A percentile compares a stretch with the other conserved stretches of the same genome.
These are phyloP conservation scores for Sinodicranocentrus sp. DNA, from an alignment of 2,888 invertebrate genomes.

Conservation along the genomic window DNA sequence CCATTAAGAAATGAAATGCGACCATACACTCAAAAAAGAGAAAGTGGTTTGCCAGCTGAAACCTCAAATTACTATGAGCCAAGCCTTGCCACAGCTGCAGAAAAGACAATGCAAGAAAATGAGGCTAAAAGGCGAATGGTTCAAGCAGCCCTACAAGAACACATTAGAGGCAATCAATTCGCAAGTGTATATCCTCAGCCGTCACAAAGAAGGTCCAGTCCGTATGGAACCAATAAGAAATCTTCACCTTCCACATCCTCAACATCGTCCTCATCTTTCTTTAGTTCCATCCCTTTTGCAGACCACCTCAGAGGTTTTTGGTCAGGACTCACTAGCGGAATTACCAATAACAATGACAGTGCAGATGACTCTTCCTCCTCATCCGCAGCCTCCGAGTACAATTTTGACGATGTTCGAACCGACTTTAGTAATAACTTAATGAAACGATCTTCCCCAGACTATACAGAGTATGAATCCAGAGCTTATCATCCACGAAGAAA, in stretches of 20 bases:
- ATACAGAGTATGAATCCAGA: slow-evolving; percentile 47
- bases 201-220: slow-evolving; percentile 17
- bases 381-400: slow-evolving; percentile 8
- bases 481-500: slow-evolving; percentile 12
- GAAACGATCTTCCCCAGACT: slow-evolving; percentile 49
- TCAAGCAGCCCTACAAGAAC: slow-evolving; percentile 58
- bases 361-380: slow-evolving; percentile 6
- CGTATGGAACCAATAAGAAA: background rate
- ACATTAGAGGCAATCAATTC: slow-evolving; percentile 52
- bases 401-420: slow-evolving; percentile 54
- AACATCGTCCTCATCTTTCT: slow-evolving; percentile 29
- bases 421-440: slow-evolving; percentile 51
- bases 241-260: background rate
- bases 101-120: slow-evolving; percentile 50
- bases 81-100: slow-evolving; percentile 39
- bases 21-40: slow-evolving; percentile 48
- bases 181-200: slow-evolving; percentile 49
- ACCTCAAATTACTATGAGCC: slow-evolving; percentile 28
- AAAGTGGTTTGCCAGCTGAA: slow-evolving; percentile 33
- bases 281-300: slow-evolving; percentile 37
- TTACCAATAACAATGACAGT: background rate
- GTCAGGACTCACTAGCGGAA: slow-evolving; percentile 53
- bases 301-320: slow-evolving; percentile 59
- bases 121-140: slow-evolving; percentile 62
- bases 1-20: slow-evolving; percentile 71